A percentile compares a stretch with the other conserved stretches of the same genome.
Evolutionary conservation across 2,888 invertebrate species (phyloP).

Genomic region (Nebria salina): DNA sequence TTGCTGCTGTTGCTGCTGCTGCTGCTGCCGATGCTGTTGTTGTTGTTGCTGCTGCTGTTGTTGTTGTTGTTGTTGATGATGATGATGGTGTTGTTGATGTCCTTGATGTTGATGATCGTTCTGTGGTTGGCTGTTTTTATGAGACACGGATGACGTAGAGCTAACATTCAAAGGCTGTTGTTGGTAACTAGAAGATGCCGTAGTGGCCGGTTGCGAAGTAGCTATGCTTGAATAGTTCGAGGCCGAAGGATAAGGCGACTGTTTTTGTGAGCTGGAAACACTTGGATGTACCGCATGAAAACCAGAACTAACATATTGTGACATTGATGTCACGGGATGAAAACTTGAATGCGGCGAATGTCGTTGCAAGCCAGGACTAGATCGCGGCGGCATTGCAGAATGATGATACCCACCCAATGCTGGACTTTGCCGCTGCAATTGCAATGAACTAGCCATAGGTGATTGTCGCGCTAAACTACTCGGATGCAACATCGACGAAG

Average conservation of each 20-base stretch:
- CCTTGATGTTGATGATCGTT: slow-evolving; percentile 34
- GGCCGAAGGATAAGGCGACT: slow-evolving; percentile 45
- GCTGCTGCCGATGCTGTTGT: neutral
- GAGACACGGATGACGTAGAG: slow-evolving; percentile 17
- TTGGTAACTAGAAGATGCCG: slow-evolving; percentile 35
- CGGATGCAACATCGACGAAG: slow-evolving; percentile 58
- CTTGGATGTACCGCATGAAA: slow-evolving; percentile 26
- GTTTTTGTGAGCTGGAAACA: slow-evolving; percentile 31
- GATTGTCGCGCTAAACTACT: slow-evolving; percentile 32
- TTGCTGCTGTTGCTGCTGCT: slow-evolving; percentile 40
- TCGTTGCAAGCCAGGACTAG: slow-evolving; percentile 67
- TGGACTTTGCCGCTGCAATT: slow-evolving; percentile 55
- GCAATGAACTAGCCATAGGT: slow-evolving; percentile 34
- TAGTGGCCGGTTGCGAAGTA: slow-evolving; percentile 35
- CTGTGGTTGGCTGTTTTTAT: slow-evolving; percentile 8
- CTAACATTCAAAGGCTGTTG: slow-evolving; percentile 27
- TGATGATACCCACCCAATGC: slow-evolving; percentile 52
- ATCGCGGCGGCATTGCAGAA: slow-evolving; percentile 63
- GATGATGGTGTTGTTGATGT: slow-evolving; percentile 32
- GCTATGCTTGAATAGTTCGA: slow-evolving; percentile 21
- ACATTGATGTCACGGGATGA: slow-evolving; percentile 51
- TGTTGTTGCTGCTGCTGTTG: neutral
- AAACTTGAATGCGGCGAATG: slow-evolving; percentile 62
- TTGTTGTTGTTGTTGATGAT: neutral
- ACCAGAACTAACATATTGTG: slow-evolving; percentile 6